Percentiles rank a stretch among this genome's conserved stretches.
Conservation (phyloP, 2,888 invertebrate species). For the Epinotia ramella region DNA sequence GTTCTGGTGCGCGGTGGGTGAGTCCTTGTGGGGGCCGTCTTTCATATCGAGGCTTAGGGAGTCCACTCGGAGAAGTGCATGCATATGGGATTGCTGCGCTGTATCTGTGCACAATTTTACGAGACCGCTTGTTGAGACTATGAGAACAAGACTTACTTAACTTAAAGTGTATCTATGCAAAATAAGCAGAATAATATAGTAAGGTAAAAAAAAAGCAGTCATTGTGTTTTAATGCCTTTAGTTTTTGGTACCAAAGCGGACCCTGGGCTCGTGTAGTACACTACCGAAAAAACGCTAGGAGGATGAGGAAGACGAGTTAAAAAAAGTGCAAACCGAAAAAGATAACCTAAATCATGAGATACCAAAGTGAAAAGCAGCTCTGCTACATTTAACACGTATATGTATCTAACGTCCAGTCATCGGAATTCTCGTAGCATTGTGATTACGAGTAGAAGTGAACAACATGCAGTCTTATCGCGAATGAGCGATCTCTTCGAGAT, state of each 20-base stretch:
- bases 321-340: neutral
- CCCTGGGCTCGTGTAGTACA: too few species aligned
- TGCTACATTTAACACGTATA: neutral
- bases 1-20: conserved; percentile 52
- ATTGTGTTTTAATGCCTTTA: too few species aligned
- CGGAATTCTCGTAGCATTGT: too few species aligned
- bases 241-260: too few species aligned
- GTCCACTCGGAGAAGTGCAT: conserved; percentile 51
- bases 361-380: neutral
- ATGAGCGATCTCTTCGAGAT: too few species aligned
- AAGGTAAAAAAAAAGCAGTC: neutral
- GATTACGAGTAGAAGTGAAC: too few species aligned
- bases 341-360: neutral
- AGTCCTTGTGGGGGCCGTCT: conserved; percentile 65
- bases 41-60: conserved; percentile 68
- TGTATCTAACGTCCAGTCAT: too few species aligned
- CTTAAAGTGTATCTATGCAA: neutral
- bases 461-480: too few species aligned
- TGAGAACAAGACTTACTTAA: neutral
- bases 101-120: conserved; percentile 19
- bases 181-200: neutral
- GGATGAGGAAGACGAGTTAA: too few species aligned
- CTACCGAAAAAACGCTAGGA: too few species aligned
- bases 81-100: conserved; percentile 33
- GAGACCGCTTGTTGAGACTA: conserved; percentile 11